Evolutionary conservation across 2,113 vertebrate species (phyloP).

Genomic region (Neogobius melanostomus): DNA sequence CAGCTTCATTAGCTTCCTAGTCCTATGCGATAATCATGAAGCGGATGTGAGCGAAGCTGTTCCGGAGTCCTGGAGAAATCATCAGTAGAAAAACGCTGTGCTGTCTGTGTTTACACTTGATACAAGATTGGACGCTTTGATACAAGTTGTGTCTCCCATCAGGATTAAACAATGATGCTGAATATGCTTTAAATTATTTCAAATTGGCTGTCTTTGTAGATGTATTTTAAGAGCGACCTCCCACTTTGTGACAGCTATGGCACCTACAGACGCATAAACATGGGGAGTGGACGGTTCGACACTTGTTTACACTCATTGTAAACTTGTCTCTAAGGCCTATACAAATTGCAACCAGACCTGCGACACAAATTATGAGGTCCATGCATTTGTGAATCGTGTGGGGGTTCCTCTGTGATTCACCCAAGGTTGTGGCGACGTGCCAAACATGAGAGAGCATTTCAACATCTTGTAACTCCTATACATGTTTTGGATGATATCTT

Average conservation of each 20-base stretch:
- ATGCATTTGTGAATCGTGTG: constrained; percentile 2
- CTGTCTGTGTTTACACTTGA: constrained; percentile 2
- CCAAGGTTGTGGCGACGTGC: neutral
- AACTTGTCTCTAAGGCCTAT: constrained; percentile 48
- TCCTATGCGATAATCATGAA: neutral
- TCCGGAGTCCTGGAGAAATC: constrained; percentile 25
- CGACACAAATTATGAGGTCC: constrained; percentile 5
- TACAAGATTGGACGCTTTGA: neutral
- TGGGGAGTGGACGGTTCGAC: constrained; percentile 26
- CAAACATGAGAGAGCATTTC: neutral
- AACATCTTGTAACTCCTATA: neutral
- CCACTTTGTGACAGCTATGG: constrained; percentile 22
- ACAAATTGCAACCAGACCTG: constrained; percentile 63
- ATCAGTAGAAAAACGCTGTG: constrained; percentile 34
- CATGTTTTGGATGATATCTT: neutral
- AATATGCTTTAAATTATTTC: constrained; percentile 5
- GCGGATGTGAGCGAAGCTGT: constrained; percentile 20
- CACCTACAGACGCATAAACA: constrained; percentile 47
- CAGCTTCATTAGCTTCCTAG: neutral
- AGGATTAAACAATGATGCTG: neutral
- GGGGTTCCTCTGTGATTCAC: constrained; percentile 16
- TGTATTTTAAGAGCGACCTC: constrained; percentile 39
- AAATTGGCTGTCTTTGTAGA: constrained; percentile 2
- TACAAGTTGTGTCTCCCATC: constrained; percentile 5
- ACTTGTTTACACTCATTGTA: constrained; percentile 58